These are phyloP conservation scores for Yasuhikotakia modesta DNA, from an alignment of 2,797 vertebrate genomes.

Conservation along the genomic window DNA sequence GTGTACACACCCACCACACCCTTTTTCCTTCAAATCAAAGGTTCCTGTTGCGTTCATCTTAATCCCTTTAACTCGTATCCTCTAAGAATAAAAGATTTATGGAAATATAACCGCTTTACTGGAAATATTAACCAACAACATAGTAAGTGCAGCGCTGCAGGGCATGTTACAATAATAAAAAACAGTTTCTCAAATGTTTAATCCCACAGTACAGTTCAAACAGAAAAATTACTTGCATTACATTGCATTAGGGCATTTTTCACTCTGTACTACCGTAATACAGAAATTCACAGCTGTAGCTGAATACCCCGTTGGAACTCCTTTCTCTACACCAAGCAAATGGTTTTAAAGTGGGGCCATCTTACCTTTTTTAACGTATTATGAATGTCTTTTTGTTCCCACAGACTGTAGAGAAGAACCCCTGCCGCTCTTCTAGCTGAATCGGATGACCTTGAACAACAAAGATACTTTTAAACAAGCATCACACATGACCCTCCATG, in stretches of 20 bases:
- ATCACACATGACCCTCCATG: too few relatives aligned
- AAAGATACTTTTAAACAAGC: neutral
- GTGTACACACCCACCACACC: neutral
- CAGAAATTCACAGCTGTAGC: too few relatives aligned
- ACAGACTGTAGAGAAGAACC: conserved; percentile 67
- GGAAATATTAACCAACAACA: neutral
- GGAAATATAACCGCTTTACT: neutral
- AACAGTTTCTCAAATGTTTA: neutral
- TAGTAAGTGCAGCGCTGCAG: neutral
- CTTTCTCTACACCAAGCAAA: too few relatives aligned
- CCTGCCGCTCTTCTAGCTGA: conserved; percentile 63
- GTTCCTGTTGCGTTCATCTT: neutral
- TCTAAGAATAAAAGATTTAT: neutral
- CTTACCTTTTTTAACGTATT: conserved; percentile 62
- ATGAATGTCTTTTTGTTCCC: conserved; percentile 69
- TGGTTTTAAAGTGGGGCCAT: neutral
- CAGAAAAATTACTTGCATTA: too few relatives aligned
- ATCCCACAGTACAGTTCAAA: neutral
- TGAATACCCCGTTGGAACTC: neutral
- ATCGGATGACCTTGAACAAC: conserved; percentile 44
- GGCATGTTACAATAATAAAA: neutral
- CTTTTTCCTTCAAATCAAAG: neutral
- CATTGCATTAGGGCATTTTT: too few relatives aligned
- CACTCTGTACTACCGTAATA: too few relatives aligned
- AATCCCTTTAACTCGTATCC: neutral